A percentile compares a stretch with the other conserved stretches of the same genome.
These are phyloP conservation scores for Cygnus buccinator DNA, from an alignment of 2,113 vertebrate species.

Conservation along the genomic window DNA sequence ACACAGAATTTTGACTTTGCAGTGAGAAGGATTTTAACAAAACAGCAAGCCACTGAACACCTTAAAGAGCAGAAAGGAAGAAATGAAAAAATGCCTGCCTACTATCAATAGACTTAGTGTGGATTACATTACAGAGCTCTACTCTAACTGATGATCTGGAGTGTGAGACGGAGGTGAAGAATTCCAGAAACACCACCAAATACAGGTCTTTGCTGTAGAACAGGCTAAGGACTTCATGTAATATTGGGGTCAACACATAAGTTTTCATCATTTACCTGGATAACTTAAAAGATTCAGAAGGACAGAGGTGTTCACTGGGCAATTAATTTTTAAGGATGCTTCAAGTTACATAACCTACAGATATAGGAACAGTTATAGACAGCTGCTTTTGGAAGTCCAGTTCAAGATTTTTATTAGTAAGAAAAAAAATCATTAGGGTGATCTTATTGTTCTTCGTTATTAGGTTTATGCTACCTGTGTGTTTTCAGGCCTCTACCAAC, in stretches of 20 bases:
- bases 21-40: background rate
- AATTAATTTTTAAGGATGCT: background rate
- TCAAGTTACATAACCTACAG: background rate
- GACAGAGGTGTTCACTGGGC: background rate
- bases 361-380: background rate
- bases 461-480: background rate
- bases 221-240: background rate
- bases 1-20: background rate
- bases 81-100: background rate
- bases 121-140: background rate
- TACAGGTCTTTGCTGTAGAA: background rate
- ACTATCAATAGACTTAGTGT: background rate
- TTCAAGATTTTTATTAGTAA: background rate
- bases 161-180: background rate
- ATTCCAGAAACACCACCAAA: background rate
- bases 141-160: background rate
- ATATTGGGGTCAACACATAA: rapidly evolving
- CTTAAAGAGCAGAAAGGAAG: background rate
- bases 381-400: background rate
- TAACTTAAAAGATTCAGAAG: background rate
- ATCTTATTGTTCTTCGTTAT: background rate
- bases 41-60: background rate
- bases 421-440: background rate
- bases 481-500: background rate
- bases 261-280: background rate